Evolutionary conservation across 2,888 invertebrate genomes (phyloP).

Genomic region (Lasioglossum oenotherae): DNA sequence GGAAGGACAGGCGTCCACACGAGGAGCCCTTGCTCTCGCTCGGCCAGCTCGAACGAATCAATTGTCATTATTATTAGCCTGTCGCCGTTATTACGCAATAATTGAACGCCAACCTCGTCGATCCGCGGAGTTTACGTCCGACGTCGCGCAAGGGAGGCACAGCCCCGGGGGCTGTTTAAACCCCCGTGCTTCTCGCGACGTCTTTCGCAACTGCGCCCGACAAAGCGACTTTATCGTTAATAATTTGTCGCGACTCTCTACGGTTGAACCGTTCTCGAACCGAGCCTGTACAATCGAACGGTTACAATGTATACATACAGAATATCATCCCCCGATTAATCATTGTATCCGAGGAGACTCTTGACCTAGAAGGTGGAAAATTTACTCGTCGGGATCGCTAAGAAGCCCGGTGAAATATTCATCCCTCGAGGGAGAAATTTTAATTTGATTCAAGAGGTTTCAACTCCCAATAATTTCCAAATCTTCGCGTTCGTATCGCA

Average conservation of each 20-base stretch:
- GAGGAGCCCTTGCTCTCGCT: background rate
- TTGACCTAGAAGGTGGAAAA: background rate
- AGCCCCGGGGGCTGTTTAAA: background rate
- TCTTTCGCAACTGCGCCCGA: background rate
- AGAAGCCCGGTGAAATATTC: background rate
- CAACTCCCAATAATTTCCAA: background rate
- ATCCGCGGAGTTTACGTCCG: background rate
- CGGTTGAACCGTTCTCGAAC: background rate
- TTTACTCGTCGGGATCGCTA: background rate
- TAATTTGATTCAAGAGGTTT: background rate
- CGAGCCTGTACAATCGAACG: background rate
- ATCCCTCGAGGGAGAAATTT: background rate
- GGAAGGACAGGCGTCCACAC: background rate
- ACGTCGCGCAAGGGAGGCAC: background rate
- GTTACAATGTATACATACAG: background rate
- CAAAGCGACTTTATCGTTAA: background rate
- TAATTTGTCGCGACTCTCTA: background rate
- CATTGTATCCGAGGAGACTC: background rate
- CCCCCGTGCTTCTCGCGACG: background rate
- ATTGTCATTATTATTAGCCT: constrained; percentile 1
- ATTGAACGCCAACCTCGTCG: background rate
- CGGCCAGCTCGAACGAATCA: background rate
- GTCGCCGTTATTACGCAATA: background rate
- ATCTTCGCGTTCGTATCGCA: background rate
- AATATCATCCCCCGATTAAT: background rate